These are phyloP conservation scores for Spinus pinus DNA, from an alignment of 2,797 vertebrate genomes.

Conservation along the genomic window DNA sequence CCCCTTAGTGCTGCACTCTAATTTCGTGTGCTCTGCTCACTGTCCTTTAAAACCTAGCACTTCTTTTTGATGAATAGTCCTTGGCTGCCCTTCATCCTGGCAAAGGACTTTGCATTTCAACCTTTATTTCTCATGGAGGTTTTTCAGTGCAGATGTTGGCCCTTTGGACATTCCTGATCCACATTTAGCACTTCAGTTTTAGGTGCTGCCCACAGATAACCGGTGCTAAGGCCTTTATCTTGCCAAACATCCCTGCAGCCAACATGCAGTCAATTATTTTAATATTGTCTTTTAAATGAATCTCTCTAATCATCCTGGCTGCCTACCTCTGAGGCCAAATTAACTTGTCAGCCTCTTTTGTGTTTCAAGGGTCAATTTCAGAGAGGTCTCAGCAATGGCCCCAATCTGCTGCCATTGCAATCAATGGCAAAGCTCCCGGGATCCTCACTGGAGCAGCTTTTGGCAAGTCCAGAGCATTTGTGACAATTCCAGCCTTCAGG, in stretches of 20 bases:
- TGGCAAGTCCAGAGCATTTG: neutral
- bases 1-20: neutral
- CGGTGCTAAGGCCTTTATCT: neutral
- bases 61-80: neutral
- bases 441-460: neutral
- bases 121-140: neutral
- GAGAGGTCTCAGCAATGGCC: neutral
- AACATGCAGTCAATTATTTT: conserved; percentile 26
- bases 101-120: neutral
- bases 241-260: neutral
- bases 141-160: neutral
- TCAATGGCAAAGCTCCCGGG: neutral
- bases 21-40: neutral
- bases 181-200: neutral
- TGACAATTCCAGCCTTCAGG: neutral
- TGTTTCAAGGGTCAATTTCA: conserved; percentile 28
- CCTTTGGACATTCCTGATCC: neutral
- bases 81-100: neutral
- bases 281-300: conserved; percentile 52
- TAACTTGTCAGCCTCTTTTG: conserved; percentile 37
- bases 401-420: neutral
- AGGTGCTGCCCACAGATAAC: conserved; percentile 6
- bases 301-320: neutral
- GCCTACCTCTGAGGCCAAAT: conserved; percentile 35
- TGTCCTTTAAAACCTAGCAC: neutral